Base-by-base conservation (phyloP, 2,797 vertebrate genomes). In the Neostethus bicornis region DNA sequence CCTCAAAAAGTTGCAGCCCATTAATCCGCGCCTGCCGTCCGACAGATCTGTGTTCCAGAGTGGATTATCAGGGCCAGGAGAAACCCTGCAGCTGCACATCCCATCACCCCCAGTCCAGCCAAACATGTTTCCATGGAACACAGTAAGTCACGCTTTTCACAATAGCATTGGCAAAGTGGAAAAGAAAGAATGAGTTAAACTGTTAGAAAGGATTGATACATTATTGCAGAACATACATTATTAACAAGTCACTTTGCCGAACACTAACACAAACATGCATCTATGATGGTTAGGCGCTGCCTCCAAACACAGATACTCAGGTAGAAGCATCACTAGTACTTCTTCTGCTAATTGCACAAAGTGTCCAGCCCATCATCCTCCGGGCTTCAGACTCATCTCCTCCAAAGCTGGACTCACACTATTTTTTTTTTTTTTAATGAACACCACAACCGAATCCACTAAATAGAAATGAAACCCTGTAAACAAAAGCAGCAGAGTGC, bases 171-270 rank as follows among this genome's bases (percentile, higher is more conserved):
- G 87, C 84, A 84, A 87, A 85, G 86, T 87, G 72, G 48, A 77
- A 80, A 84, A 85, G 57, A 77, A 84, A 79, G 51, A 80, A 73
- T 77, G 84, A 81, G 77, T 86, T 80, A 83, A 90, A 91, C 75
- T 83, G 85, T 87, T 85, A 71, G 92, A 92, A 92, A 91, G 88
- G 73, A 90, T 90, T 81, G 69, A 90, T 91, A 91, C 85, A 87
- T 92, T 93, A 93, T 93, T 93, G 92, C 92, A 89, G 90, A 92
- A 92, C 90, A 90, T 90, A 92, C 83, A 91, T 92, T 90, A 91
- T 91, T 91, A 92, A 92, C 90, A 92, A 91, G 88, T 91, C 87
- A 87, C 84, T 87, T 85, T 87, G 86, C 88, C 90, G 87, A 86
- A 91, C 88, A 88, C 84, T 87, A 88, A 87, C 80, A 91, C 88